Evolutionary conservation across 2,888 invertebrate species (phyloP).

Genomic region (Tipula confusa): DNA sequence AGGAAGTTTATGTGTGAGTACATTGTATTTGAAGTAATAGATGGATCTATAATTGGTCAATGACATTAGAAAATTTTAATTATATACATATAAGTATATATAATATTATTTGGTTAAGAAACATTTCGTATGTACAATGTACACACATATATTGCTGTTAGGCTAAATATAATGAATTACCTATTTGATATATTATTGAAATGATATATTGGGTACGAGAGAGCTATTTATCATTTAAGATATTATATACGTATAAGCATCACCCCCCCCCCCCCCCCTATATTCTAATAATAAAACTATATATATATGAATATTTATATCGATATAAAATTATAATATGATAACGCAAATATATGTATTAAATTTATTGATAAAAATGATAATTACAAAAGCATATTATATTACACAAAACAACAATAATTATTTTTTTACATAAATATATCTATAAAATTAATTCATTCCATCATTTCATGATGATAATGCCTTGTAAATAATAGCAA

Average conservation of each 20-base stretch:
- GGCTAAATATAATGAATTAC: background rate
- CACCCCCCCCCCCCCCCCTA: background rate
- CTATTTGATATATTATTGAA: background rate
- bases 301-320: background rate
- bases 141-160: background rate
- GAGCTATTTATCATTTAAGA: background rate
- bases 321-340: background rate
- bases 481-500: background rate
- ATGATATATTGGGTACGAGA: background rate
- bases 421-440: background rate
- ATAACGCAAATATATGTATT: background rate
- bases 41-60: constrained; percentile 3
- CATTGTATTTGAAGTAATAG: background rate
- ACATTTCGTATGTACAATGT: background rate
- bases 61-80: background rate
- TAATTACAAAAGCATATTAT: constrained; percentile 20
- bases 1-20: background rate
- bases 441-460: background rate
- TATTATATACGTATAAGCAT: no score
- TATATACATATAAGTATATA: background rate
- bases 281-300: background rate
- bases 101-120: background rate
- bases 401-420: background rate
- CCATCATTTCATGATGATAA: background rate
- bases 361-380: background rate